These are phyloP conservation scores for Leucosticte australis DNA, from an alignment of 2,113 vertebrate species.

Conservation along the genomic window DNA sequence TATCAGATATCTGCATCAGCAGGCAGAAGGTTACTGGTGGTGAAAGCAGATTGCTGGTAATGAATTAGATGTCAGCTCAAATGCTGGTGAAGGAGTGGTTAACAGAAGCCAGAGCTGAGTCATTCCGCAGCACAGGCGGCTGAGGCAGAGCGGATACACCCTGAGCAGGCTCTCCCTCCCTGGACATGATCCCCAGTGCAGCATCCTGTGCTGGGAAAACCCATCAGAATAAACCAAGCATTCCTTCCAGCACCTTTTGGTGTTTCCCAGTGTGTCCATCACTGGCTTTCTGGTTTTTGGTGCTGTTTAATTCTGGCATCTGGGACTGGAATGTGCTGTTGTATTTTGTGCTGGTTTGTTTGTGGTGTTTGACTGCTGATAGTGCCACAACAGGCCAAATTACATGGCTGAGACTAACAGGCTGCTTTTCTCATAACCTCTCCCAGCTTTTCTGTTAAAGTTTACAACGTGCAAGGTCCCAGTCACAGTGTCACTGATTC, in stretches of 20 bases:
- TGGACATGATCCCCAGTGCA: rapidly evolving
- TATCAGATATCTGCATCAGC: constrained; percentile 60
- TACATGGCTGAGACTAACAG: background rate
- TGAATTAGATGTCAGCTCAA: constrained; percentile 81
- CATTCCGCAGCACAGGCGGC: constrained; percentile 5
- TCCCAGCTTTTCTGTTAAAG: background rate
- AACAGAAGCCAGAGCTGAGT: constrained; percentile 61
- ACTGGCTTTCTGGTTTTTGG: background rate
- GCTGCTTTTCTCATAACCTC: background rate
- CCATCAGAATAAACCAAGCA: background rate
- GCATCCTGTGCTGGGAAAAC: background rate
- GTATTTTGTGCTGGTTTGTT: background rate
- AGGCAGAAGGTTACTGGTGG: constrained; percentile 38
- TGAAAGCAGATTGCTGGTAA: constrained; percentile 77
- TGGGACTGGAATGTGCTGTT: background rate
- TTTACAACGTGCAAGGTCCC: rapidly evolving
- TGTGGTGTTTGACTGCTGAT: background rate
- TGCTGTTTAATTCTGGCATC: background rate
- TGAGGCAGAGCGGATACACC: background rate
- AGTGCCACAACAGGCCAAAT: background rate
- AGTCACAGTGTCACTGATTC: background rate
- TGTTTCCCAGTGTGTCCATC: background rate
- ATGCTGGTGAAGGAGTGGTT: constrained; percentile 64
- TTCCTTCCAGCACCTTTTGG: background rate
- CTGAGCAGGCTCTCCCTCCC: background rate